A percentile compares a stretch with the other conserved stretches of the same genome.
These are phyloP conservation scores for Atrichornis clamosus DNA, from an alignment of 2,113 vertebrate genomes.

Conservation along the genomic window DNA sequence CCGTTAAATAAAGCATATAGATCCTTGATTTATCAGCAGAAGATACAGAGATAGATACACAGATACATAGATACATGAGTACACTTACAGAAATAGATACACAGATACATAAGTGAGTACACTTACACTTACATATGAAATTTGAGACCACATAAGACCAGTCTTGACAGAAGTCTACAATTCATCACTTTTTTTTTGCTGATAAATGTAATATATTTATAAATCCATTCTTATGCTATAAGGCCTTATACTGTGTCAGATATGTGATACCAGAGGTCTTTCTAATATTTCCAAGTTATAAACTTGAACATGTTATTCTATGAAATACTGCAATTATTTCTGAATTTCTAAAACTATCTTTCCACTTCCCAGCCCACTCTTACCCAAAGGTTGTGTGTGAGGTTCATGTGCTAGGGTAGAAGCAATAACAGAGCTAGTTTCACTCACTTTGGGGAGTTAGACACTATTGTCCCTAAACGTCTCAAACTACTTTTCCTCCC, in stretches of 20 bases:
- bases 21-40: background rate
- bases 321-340: background rate
- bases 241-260: background rate
- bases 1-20: background rate
- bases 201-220: background rate
- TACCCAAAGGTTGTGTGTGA: background rate
- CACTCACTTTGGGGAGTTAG: background rate
- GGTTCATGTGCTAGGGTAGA: background rate
- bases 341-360: background rate
- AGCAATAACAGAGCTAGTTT: background rate
- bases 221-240: background rate
- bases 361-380: background rate
- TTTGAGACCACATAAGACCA: background rate
- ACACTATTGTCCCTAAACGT: background rate
- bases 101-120: background rate
- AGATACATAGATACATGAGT: background rate
- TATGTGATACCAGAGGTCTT: fast-evolving
- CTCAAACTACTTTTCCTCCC: background rate
- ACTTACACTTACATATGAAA: background rate
- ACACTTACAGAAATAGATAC: background rate
- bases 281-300: background rate
- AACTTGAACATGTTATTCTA: background rate
- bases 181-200: background rate
- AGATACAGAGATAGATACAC: background rate
- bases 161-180: background rate